Conservation (phyloP, 2,888 invertebrate genomes). For the Frankliniella intonsa region DNA sequence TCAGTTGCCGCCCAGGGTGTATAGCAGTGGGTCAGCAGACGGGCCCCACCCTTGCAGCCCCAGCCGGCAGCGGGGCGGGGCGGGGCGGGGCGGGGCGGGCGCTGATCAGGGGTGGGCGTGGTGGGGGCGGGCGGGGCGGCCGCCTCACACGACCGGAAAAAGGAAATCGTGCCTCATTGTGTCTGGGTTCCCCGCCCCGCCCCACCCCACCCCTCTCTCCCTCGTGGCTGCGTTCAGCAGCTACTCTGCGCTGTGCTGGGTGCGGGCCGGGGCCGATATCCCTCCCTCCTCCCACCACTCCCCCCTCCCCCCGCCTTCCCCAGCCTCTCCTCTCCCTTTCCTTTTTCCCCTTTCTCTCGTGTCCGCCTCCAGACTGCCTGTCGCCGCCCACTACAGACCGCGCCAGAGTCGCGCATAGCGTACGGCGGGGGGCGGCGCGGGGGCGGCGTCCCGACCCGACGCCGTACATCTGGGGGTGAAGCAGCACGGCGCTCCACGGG, state of each 20-base stretch:
- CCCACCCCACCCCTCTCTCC: neutral
- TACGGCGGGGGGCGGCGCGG: neutral
- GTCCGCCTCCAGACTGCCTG: too few species aligned
- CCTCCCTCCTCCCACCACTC: neutral
- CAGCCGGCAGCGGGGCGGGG: neutral
- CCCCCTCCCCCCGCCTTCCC: neutral
- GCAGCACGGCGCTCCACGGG: too few species aligned
- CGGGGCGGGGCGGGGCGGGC: neutral
- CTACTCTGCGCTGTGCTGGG: neutral
- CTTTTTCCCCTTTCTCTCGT: too few species aligned
- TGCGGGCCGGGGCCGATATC: neutral
- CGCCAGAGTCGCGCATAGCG: neutral
- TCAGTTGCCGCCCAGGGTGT: too few species aligned
- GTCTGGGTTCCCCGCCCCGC: neutral
- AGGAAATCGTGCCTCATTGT: conserved; percentile 20
- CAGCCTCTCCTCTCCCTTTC: neutral
- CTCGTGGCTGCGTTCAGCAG: neutral
- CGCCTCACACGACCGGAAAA: conserved; percentile 19
- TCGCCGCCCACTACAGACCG: too few species aligned
- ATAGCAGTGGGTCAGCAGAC: too few species aligned
- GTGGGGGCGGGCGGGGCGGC: neutral
- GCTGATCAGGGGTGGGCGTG: neutral
- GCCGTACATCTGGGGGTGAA: too few species aligned
- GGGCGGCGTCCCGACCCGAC: neutral
- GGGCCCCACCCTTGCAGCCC: too few species aligned